Percentiles rank a stretch among this genome's conserved stretches.
phyloP scores from a whole-genome alignment of 2,888 invertebrate species.

The Dioctria linearis region DNA sequence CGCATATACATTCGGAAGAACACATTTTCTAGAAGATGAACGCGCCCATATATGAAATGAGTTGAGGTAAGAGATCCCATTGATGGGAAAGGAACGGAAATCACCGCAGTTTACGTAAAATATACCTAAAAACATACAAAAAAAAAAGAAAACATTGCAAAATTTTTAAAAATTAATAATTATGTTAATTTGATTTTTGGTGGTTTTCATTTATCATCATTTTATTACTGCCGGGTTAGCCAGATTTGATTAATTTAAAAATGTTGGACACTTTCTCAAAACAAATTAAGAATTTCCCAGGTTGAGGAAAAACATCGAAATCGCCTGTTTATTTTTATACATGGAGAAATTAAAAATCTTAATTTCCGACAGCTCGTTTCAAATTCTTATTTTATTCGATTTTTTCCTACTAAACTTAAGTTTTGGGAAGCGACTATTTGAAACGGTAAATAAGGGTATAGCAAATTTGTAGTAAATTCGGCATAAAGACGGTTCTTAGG shows the following conservation, averaged over 20 bases:
- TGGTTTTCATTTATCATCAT: constrained; percentile 44
- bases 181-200: constrained; percentile 47
- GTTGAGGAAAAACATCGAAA: not conserved
- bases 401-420: too few species aligned
- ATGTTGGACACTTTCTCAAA: not conserved
- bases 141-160: constrained; percentile 26
- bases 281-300: not conserved
- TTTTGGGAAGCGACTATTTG: too few species aligned
- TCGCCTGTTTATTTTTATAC: too few species aligned
- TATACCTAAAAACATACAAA: not conserved
- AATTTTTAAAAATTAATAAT: constrained; percentile 48
- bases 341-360: too few species aligned
- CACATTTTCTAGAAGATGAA: constrained; percentile 41
- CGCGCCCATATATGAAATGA: constrained; percentile 13
- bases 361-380: too few species aligned
- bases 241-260: constrained; percentile 36
- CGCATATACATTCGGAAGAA: constrained; percentile 36
- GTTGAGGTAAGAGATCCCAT: not conserved
- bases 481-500: too few species aligned
- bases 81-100: not conserved
- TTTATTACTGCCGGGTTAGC: constrained; percentile 36
- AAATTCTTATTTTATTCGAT: too few species aligned
- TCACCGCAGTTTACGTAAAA: not conserved
- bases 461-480: too few species aligned
- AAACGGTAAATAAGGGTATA: too few species aligned